These are phyloP conservation scores for Amblyopsis hoosieri DNA, from an alignment of 2,797 vertebrate genomes.

Conservation along the genomic window DNA sequence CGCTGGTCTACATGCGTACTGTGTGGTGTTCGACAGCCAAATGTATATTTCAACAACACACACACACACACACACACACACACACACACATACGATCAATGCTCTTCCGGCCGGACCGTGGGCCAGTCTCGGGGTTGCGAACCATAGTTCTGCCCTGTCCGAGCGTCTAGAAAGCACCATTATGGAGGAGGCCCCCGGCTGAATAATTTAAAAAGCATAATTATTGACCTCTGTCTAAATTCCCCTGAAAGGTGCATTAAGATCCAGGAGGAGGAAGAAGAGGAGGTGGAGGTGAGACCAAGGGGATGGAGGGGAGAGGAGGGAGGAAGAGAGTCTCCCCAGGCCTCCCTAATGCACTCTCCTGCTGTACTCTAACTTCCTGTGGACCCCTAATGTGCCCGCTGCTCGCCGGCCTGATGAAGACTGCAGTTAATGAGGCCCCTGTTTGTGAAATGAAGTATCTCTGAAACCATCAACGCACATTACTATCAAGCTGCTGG, in stretches of 20 bases:
- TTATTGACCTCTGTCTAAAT: slow-evolving; percentile 85
- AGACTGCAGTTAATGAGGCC: slow-evolving; percentile 80
- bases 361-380: slow-evolving; percentile 72
- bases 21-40: no score
- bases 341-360: slow-evolving; percentile 77
- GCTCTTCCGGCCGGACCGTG: slow-evolving; percentile 64
- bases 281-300: slow-evolving; percentile 71
- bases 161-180: slow-evolving; percentile 85
- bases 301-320: slow-evolving; percentile 44
- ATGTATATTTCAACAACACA: slow-evolving; percentile 7
- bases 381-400: slow-evolving; percentile 81
- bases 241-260: slow-evolving; percentile 85
- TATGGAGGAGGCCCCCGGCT: slow-evolving; percentile 76
- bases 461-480: slow-evolving; percentile 78
- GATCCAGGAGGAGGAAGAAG: slow-evolving; percentile 74
- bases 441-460: slow-evolving; percentile 80
- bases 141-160: slow-evolving; percentile 73
- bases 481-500: slow-evolving; percentile 74
- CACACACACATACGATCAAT: slow-evolving; percentile 15
- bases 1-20: no score
- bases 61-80: slow-evolving; percentile 22
- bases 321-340: slow-evolving; percentile 64
- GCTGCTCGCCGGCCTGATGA: slow-evolving; percentile 71
- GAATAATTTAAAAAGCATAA: slow-evolving; percentile 86
- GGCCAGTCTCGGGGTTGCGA: slow-evolving; percentile 70